These are phyloP conservation scores for Cydia splendana DNA, from an alignment of 1,140 invertebrate genomes.

Conservation along the genomic window DNA sequence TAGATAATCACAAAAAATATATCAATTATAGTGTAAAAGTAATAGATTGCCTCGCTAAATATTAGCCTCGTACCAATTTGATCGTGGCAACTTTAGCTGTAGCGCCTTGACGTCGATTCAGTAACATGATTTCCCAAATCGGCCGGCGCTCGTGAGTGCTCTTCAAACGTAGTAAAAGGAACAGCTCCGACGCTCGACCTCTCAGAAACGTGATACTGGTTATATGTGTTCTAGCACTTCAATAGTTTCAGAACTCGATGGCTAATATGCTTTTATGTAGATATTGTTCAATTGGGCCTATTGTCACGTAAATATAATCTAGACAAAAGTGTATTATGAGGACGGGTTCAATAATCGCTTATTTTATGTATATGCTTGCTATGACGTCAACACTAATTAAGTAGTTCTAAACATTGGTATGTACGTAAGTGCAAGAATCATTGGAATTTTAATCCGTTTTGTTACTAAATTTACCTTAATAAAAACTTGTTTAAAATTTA, in stretches of 20 bases:
- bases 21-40: background rate
- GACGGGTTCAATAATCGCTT: too few relatives aligned
- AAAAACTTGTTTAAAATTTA: too few relatives aligned
- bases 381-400: too few relatives aligned
- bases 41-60: background rate
- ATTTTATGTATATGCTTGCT: too few relatives aligned
- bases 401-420: too few relatives aligned
- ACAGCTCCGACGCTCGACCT: constrained; percentile 49
- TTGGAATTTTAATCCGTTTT: too few relatives aligned
- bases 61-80: background rate
- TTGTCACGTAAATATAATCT: too few relatives aligned
- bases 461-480: too few relatives aligned
- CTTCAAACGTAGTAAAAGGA: constrained; percentile 64
- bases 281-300: background rate
- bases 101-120: constrained; percentile 31
- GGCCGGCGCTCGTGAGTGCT: constrained; percentile 65
- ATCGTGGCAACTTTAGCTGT: background rate
- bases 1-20: too few relatives aligned
- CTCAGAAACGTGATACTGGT: constrained; percentile 52
- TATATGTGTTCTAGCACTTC: constrained; percentile 32
- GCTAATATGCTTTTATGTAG: background rate
- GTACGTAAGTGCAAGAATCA: too few relatives aligned
- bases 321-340: too few relatives aligned
- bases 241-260: background rate
- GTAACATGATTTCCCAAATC: constrained; percentile 73